phyloP scores from a whole-genome alignment of 2,888 invertebrate species.

The Biston stratarius region DNA sequence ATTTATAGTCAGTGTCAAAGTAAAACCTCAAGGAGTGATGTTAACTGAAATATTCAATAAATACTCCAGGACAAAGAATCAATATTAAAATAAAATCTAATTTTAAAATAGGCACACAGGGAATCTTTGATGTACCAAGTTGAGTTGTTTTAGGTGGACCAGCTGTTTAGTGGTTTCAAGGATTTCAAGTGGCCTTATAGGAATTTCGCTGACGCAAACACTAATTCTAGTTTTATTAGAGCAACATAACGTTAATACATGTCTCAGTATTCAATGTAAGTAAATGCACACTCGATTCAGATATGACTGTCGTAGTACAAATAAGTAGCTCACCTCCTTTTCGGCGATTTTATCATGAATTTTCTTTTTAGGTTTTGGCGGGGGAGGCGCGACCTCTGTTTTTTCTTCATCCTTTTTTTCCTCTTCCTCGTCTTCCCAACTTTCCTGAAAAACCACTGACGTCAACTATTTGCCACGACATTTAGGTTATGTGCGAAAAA shows the following conservation, averaged over 20 bases:
- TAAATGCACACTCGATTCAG: background rate
- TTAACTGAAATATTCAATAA: too few relatives aligned
- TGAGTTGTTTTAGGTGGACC: background rate
- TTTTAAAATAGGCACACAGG: background rate
- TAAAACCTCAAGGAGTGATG: too few relatives aligned
- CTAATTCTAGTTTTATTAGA: background rate
- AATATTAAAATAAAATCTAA: too few relatives aligned
- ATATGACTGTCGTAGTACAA: background rate
- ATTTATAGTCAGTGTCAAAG: too few relatives aligned
- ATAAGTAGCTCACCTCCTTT: slow-evolving; percentile 89
- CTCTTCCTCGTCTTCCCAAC: slow-evolving; percentile 97
- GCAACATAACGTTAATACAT: background rate
- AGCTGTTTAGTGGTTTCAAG: slow-evolving; percentile 18
- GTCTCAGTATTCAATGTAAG: background rate
- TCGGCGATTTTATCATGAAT: slow-evolving; percentile 94
- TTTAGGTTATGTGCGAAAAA: slow-evolving; percentile 72
- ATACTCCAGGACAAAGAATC: too few relatives aligned
- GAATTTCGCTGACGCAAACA: background rate
- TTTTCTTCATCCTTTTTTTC: slow-evolving; percentile 92
- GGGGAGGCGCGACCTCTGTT: slow-evolving; percentile 86
- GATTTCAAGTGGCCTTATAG: slow-evolving; percentile 2
- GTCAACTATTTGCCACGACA: slow-evolving; percentile 71
- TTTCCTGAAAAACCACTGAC: slow-evolving; percentile 89
- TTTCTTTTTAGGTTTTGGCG: slow-evolving; percentile 90
- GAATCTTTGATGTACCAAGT: background rate